Evolutionary conservation across 2,888 invertebrate genomes (phyloP).

Genomic region (Melanostoma scalare): DNA sequence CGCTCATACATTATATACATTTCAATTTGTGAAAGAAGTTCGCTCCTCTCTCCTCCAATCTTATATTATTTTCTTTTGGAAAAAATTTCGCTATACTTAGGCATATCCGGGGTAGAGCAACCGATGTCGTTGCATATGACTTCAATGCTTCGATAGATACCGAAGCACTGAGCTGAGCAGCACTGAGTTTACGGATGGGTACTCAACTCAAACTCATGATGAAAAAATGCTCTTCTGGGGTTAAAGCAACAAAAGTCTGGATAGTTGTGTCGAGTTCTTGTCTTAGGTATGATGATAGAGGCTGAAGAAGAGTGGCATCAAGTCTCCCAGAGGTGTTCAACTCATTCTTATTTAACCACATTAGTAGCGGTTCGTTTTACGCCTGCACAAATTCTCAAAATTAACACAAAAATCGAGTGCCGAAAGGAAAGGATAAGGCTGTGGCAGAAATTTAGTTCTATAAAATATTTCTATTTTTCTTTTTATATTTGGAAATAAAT

Average conservation of each 20-base stretch:
- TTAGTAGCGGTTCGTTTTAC: slow-evolving; percentile 73
- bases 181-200: slow-evolving; percentile 40
- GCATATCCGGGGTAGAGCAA: slow-evolving; percentile 42
- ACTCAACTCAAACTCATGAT: slow-evolving; percentile 18
- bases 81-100: slow-evolving; percentile 57
- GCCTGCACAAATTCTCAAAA: slow-evolving; percentile 60
- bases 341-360: slow-evolving; percentile 74
- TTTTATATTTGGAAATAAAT: slow-evolving; percentile 38
- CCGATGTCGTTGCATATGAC: slow-evolving; percentile 28
- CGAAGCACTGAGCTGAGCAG: neutral
- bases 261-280: slow-evolving; percentile 17
- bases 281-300: neutral
- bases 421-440: neutral
- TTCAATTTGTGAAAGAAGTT: slow-evolving; percentile 70
- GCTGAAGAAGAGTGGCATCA: slow-evolving; percentile 25
- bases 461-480: slow-evolving; percentile 13
- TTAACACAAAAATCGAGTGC: slow-evolving; percentile 56
- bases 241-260: slow-evolving; percentile 9
- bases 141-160: slow-evolving; percentile 34
- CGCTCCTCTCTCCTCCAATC: slow-evolving; percentile 8
- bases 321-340: slow-evolving; percentile 73
- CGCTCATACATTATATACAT: slow-evolving; percentile 71
- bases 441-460: slow-evolving; percentile 29
- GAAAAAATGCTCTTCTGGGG: slow-evolving; percentile 65
- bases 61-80: slow-evolving; percentile 23